A percentile compares a stretch with the other conserved stretches of the same genome.
Conservation (phyloP, 2,797 vertebrate species). For the Gymnoscopelus microlampas region DNA sequence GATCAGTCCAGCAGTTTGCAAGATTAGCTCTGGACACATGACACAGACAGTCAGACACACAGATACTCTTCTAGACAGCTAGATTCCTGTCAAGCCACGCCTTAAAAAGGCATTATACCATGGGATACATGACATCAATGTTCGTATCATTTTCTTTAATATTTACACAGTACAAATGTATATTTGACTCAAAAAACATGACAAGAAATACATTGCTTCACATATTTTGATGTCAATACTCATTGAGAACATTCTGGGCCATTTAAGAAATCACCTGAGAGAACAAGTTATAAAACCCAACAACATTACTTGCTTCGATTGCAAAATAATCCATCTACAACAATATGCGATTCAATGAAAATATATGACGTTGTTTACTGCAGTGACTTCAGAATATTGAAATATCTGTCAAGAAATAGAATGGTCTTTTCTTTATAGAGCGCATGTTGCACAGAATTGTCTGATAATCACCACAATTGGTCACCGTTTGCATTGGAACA, state of each 20-base stretch:
- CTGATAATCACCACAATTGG: conserved; percentile 32
- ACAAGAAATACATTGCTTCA: conserved; percentile 78
- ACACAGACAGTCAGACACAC: no score
- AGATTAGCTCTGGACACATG: no score
- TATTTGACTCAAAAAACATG: conserved; percentile 74
- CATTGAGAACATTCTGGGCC: conserved; percentile 76
- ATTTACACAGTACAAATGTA: conserved; percentile 79
- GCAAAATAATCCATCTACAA: conserved; percentile 27
- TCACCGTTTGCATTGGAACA: conserved; percentile 57
- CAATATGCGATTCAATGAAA: not conserved
- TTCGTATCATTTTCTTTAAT: conserved; percentile 72
- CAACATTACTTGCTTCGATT: conserved; percentile 32
- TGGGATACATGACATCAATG: conserved; percentile 5
- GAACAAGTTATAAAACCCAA: conserved; percentile 72
- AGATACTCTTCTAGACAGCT: no score
- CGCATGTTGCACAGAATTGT: conserved; percentile 2
- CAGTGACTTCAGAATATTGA: conserved; percentile 6
- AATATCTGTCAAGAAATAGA: conserved; percentile 8
- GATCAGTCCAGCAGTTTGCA: no score
- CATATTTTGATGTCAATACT: conserved; percentile 74
- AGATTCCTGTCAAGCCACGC: no score
- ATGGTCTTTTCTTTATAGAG: not conserved
- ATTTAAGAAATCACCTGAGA: conserved; percentile 83
- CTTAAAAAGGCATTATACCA: no score
- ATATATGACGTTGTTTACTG: conserved; percentile 6